A percentile compares a stretch with the other conserved stretches of the same genome.
Conservation (phyloP, 2,113 vertebrate species). For the Rattus rattus region DNA sequence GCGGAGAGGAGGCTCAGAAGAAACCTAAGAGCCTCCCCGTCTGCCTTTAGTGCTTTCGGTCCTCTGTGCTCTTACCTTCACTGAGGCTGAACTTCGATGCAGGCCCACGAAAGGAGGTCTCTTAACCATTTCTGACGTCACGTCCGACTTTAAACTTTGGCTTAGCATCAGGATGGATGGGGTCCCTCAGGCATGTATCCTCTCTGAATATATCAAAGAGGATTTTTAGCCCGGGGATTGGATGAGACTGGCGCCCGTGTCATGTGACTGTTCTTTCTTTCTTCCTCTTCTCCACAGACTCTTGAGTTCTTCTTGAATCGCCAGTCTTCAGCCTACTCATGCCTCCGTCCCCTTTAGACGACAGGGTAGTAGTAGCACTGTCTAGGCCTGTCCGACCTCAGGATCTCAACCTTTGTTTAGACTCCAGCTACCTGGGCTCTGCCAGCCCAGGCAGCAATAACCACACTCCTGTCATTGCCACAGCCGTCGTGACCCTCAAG, state of each 20-base stretch:
- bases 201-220: neutral
- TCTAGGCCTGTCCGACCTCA: slow-evolving; percentile 98
- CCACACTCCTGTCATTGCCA: slow-evolving; percentile 87
- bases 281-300: slow-evolving; percentile 87
- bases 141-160: slow-evolving; percentile 24
- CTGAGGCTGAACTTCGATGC: neutral
- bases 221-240: neutral
- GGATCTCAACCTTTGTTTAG: slow-evolving; percentile 97
- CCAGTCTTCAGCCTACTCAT: slow-evolving; percentile 96
- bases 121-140: slow-evolving; percentile 51
- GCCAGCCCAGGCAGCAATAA: slow-evolving; percentile 85
- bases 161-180: neutral
- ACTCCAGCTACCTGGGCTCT: slow-evolving; percentile 94
- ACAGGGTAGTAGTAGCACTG: slow-evolving; percentile 99
- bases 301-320: slow-evolving; percentile 93
- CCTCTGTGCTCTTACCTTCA: neutral
- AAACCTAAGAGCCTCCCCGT: neutral
- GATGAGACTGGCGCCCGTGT: slow-evolving; percentile 38
- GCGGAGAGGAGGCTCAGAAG: neutral
- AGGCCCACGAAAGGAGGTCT: neutral
- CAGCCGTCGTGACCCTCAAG: slow-evolving; percentile 95
- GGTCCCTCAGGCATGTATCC: neutral
- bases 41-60: slow-evolving; percentile 20
- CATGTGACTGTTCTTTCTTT: slow-evolving; percentile 51
- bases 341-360: slow-evolving; percentile 99